Conservation (phyloP, 1,140 invertebrate genomes). For the Yoshiicerus persimilis region DNA sequence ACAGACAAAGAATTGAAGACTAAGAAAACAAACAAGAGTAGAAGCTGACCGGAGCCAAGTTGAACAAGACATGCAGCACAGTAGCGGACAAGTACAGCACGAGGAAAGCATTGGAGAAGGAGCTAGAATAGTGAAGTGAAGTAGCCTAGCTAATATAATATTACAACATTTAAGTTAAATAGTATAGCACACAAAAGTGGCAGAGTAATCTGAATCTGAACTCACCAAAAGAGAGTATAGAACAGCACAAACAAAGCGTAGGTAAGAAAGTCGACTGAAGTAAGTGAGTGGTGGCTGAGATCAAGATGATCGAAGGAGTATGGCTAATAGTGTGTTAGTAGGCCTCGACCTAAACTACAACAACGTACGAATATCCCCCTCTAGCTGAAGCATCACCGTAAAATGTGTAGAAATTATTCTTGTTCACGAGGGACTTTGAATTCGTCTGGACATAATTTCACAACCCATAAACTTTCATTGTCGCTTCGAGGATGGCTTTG, state of each 20-base stretch:
- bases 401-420: not conserved
- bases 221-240: not conserved
- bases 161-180: not conserved
- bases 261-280: not conserved
- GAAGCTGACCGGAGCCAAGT: not conserved
- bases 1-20: not conserved
- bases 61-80: not conserved
- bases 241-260: not conserved
- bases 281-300: slow-evolving; percentile 3
- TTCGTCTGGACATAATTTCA: not conserved
- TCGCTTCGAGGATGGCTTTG: not conserved
- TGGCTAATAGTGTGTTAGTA: slow-evolving; percentile 22
- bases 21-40: not conserved
- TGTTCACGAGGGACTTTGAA: not conserved
- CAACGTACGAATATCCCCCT: slow-evolving; percentile 2
- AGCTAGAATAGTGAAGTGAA: not conserved
- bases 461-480: not conserved
- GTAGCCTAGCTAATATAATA: not conserved
- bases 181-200: not conserved
- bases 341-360: slow-evolving; percentile 18
- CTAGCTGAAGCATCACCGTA: not conserved
- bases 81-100: not conserved
- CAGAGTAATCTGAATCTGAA: not conserved
- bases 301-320: slow-evolving; percentile 19
- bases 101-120: not conserved